phyloP scores from a whole-genome alignment of 2,113 vertebrate species.

The Oryzias celebensis region DNA sequence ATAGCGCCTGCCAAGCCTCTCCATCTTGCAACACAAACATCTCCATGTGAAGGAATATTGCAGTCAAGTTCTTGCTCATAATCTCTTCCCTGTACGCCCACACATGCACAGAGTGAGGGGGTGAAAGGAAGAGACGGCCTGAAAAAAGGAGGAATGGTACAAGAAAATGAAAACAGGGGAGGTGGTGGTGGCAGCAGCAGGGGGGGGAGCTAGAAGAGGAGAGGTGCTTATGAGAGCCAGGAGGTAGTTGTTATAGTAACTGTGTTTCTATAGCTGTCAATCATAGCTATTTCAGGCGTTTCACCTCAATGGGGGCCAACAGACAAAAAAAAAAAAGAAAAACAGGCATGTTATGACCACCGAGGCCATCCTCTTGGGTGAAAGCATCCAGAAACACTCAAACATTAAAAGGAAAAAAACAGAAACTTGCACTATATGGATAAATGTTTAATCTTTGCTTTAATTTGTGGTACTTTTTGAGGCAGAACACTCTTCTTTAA shows the following conservation, averaged over 20 bases:
- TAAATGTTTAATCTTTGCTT: no score
- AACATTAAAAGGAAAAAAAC: background rate
- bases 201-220: constrained; percentile 21
- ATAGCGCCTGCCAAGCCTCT: constrained; percentile 60
- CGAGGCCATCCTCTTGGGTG: constrained; percentile 24
- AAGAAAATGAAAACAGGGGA: constrained; percentile 60
- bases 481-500: no score
- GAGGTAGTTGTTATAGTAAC: constrained; percentile 78
- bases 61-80: constrained; percentile 66
- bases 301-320: constrained; percentile 31
- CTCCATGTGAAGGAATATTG: constrained; percentile 65
- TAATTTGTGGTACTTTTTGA: no score
- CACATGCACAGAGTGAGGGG: constrained; percentile 53
- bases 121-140: constrained; percentile 37
- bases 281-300: constrained; percentile 73
- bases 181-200: constrained; percentile 24
- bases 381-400: constrained; percentile 38
- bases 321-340: background rate
- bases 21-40: constrained; percentile 65
- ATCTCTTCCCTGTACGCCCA: constrained; percentile 69
- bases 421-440: background rate
- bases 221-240: constrained; percentile 61
- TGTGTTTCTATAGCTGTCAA: constrained; percentile 71
- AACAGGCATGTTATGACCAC: constrained; percentile 21
- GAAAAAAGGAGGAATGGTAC: constrained; percentile 43